phyloP scores from a whole-genome alignment of 2,113 vertebrate genomes.

The Onychostruthus taczanowskii region DNA sequence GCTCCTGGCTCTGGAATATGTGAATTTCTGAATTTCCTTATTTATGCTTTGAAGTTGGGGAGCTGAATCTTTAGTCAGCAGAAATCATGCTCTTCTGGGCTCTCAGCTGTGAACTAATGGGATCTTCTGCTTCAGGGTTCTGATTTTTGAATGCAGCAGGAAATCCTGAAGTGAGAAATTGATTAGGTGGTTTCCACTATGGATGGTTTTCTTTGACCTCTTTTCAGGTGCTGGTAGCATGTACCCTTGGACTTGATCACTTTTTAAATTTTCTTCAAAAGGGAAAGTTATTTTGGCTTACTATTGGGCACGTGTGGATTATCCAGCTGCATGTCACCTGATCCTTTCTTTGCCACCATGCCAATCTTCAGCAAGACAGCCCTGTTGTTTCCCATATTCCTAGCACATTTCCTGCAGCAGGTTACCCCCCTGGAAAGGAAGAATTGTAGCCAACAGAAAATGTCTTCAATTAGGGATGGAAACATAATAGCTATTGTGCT shows the following conservation, averaged over 20 bases:
- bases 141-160: not conserved
- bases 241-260: not conserved
- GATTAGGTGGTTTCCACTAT: not conserved
- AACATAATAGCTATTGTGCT: not conserved
- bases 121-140: not conserved
- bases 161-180: not conserved
- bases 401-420: not conserved
- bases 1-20: not conserved
- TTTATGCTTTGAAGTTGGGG: not conserved
- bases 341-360: not conserved
- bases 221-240: not conserved
- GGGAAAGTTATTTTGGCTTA: not conserved
- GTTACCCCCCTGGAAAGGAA: not conserved
- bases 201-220: not conserved
- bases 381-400: not conserved
- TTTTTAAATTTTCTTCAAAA: not conserved
- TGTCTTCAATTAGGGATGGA: not conserved
- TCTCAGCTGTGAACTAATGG: not conserved
- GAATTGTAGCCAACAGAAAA: not conserved
- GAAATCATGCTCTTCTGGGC: not conserved
- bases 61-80: not conserved
- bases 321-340: not conserved
- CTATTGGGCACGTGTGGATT: not conserved
- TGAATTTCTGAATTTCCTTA: not conserved
- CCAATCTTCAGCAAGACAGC: not conserved